Base-by-base conservation (phyloP, 1,140 invertebrate genomes). In the Habropoda laboriosa region DNA sequence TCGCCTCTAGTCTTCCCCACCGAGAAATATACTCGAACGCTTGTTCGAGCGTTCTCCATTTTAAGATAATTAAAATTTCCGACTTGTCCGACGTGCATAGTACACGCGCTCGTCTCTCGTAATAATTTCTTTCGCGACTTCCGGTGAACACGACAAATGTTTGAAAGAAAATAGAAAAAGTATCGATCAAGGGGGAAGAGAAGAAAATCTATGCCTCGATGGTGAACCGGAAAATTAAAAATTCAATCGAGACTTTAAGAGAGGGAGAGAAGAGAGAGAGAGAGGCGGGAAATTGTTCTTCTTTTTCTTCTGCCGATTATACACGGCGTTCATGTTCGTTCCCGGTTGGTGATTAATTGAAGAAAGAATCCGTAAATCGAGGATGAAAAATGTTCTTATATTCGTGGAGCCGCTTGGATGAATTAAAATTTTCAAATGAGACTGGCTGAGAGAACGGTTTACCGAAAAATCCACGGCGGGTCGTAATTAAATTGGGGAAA, bases 181-280 rank as follows among this genome's bases (percentile, higher is more conserved):
- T 45, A 12, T 13, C 40, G 16, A 7, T 35, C 0, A 21, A 66
- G 8, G 12, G 8, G 42, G 27, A 32, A 5, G 13, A 32, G 7
- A 45, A 24, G 38, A 30, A 21, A 61, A 47, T 61, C 40, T 38
- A 45, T 47, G 18, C 30, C 38, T 55, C 42, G 18, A 49, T 0
- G 8, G 42, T 18, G 24, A 38, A 73, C 40, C 57, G 71, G 27
- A 72, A 72, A 74, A 74, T 74, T 35, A 74, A 60, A 74, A 74
- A 40, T 64, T 64, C 45, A 51, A 53, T 75, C 47, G 27, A 32
- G 35, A 32, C 21, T 66, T 55, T 10, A n/a, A 61, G 27, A n/a
- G n/a, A n/a, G n/a, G n/a, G n/a, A n/a, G n/a, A n/a, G n/a, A n/a
- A n/a, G n/a, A n/a, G n/a, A n/a, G n/a, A n/a, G n/a, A n/a, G n/a